Conservation (phyloP, 2,113 vertebrate genomes). For the Clinocottus analis region DNA sequence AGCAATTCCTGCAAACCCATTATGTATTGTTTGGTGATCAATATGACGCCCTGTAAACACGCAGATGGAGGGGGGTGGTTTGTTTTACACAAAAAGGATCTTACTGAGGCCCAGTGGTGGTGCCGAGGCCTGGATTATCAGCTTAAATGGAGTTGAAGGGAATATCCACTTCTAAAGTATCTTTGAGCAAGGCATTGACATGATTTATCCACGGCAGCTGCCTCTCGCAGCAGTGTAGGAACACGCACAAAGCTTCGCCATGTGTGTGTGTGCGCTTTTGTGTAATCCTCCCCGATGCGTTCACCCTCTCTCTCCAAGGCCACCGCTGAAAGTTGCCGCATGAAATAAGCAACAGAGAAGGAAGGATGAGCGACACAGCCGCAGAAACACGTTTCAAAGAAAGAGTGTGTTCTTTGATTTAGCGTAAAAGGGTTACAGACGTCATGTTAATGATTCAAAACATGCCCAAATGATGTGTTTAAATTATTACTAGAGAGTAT, state of each 20-base stretch:
- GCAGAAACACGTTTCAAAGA: slow-evolving; percentile 24
- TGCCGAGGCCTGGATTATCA: slow-evolving; percentile 45
- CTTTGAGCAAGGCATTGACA: slow-evolving; percentile 54
- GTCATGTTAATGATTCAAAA: slow-evolving; percentile 25
- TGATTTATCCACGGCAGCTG: slow-evolving; percentile 38
- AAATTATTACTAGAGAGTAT: slow-evolving; percentile 14
- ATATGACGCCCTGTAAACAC: slow-evolving; percentile 62
- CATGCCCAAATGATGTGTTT: slow-evolving; percentile 23
- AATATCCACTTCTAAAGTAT: slow-evolving; percentile 30
- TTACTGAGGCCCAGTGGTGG: slow-evolving; percentile 24
- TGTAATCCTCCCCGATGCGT: slow-evolving; percentile 52
- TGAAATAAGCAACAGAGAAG: slow-evolving; percentile 31
- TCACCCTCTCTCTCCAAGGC: slow-evolving; percentile 41
- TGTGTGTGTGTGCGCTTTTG: slow-evolving; percentile 13
- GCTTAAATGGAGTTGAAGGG: slow-evolving; percentile 45
- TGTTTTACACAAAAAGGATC: slow-evolving; percentile 34
- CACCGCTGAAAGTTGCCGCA: slow-evolving; percentile 33
- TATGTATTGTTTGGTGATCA: slow-evolving; percentile 72
- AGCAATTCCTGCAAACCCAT: slow-evolving; percentile 69
- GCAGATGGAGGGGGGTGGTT: slow-evolving; percentile 15
- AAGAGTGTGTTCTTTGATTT: slow-evolving; percentile 3
- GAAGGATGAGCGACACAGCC: slow-evolving; percentile 13
- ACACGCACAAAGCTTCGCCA: slow-evolving; percentile 30
- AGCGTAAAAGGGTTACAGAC: slow-evolving; percentile 4
- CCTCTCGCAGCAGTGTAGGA: slow-evolving; percentile 18